These are phyloP conservation scores for Cynodonichthys magdalenae DNA, from an alignment of 2,797 vertebrate genomes.

Conservation along the genomic window DNA sequence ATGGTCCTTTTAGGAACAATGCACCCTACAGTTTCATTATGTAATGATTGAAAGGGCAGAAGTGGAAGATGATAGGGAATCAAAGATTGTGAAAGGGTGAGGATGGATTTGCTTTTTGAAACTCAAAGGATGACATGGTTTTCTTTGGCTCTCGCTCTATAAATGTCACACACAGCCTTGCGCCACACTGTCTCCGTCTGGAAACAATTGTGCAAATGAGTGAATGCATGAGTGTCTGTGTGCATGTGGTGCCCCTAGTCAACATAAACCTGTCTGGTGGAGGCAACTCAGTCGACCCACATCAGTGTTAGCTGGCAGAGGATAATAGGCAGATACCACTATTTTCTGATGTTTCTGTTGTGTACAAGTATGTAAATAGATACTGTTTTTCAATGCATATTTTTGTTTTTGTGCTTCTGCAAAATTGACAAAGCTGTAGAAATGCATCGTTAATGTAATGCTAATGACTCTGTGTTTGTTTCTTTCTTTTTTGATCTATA, in stretches of 20 bases:
- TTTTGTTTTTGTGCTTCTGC: neutral
- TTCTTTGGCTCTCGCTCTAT: constrained; percentile 72
- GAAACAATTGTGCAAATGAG: constrained; percentile 31
- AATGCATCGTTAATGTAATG: neutral
- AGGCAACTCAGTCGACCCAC: constrained; percentile 34
- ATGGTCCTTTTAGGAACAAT: constrained; percentile 31
- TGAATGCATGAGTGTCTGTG: constrained; percentile 34
- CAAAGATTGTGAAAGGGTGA: constrained; percentile 14
- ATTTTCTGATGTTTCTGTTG: constrained; percentile 54
- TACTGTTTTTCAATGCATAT: neutral
- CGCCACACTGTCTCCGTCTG: constrained; percentile 26
- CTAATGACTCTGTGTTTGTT: neutral
- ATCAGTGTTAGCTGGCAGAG: constrained; percentile 52
- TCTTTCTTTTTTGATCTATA: constrained; percentile 57
- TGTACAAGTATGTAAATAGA: neutral
- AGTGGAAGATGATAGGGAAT: constrained; percentile 43
- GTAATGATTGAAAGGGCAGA: constrained; percentile 47
- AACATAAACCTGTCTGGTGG: constrained; percentile 52
- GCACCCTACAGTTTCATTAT: constrained; percentile 47
- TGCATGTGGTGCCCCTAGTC: constrained; percentile 11
- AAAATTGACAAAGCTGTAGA: neutral
- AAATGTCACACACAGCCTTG: constrained; percentile 72
- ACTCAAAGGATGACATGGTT: constrained; percentile 66
- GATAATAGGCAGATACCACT: constrained; percentile 72
- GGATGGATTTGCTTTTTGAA: constrained; percentile 53